Base-by-base conservation (phyloP, 2,113 vertebrate species). In the Varanus salvator region DNA sequence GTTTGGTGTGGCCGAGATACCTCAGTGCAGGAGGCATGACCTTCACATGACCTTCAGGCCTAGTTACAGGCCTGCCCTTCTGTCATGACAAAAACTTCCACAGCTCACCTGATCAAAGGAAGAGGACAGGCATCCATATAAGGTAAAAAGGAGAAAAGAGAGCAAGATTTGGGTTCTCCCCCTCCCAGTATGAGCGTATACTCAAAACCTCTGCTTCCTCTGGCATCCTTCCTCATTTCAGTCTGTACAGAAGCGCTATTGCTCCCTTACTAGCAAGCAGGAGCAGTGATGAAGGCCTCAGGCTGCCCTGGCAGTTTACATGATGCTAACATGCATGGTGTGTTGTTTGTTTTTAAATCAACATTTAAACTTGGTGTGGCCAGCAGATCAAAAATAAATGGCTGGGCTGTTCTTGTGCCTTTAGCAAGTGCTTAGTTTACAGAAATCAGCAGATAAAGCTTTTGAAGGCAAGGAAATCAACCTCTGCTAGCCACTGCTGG, bases 211-310 rank as follows among this genome's bases (percentile, higher is more conserved):
- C 88, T 66, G 72, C n/a, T 89, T 89, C 88, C 88, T 89, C 54
- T 89, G 82, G 31, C 72, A 84, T 68, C 34, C 88, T 89, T 89
- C 88, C 82, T 89, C 72, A 77, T 84, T 89, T 89, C 57, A 84
- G 23, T 82, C 78, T 81, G 48, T 38, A 38, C 44, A 34, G 15
- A 48, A 64, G 34, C 77, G 84, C n/a, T 44, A 52, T 66, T 71
- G 68, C 3, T 19, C 34, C 68, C 27, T 76, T 84, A 31, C 52
- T 66, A 23, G 7, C 72, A 75, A 66, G 80, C 15, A 76, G 54
- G 38, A 84, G 21, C 9, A 12, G 6, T 25, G 64, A 31, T n/a
- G 6, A 78, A 66, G 14, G 25, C 38, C 64, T 78, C 75, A 80
- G 60, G 29, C 74, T 29, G 31, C 57, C 31, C 72, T 23, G 31